Evolutionary conservation across 1,140 invertebrate genomes (phyloP).

Genomic region (Cylas formicarius): DNA sequence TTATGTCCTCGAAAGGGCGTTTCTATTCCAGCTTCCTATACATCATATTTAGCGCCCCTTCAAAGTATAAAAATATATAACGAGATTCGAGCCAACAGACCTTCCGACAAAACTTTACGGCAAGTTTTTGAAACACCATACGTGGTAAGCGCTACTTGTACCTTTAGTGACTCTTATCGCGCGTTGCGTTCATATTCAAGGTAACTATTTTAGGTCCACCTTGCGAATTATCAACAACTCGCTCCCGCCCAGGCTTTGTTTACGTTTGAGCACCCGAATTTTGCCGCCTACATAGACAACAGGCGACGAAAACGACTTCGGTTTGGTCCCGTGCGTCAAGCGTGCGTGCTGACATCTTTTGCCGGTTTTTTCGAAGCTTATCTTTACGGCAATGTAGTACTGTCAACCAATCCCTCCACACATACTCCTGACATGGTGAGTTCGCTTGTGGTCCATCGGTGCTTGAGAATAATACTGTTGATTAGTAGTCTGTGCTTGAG

Average conservation of each 20-base stretch:
- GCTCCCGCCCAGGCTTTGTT: constrained; percentile 69
- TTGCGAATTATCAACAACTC: constrained; percentile 85
- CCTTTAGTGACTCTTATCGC: neutral
- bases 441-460: neutral
- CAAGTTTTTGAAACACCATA: constrained; percentile 72
- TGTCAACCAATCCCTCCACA: constrained; percentile 85
- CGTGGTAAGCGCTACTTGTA: constrained; percentile 55
- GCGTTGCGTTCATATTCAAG: neutral
- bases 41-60: constrained; percentile 83
- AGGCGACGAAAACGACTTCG: constrained; percentile 61
- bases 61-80: constrained; percentile 70
- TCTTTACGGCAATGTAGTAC: constrained; percentile 73
- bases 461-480: neutral
- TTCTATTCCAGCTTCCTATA: constrained; percentile 86
- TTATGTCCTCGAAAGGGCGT: constrained; percentile 80
- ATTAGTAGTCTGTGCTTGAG: neutral
- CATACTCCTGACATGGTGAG: constrained; percentile 86
- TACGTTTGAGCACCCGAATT: constrained; percentile 83
- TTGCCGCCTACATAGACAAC: constrained; percentile 59
- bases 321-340: constrained; percentile 61
- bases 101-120: constrained; percentile 34
- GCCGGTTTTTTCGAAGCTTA: constrained; percentile 90
- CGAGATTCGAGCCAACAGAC: constrained; percentile 50
- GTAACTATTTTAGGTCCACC: constrained; percentile 44
- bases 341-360: constrained; percentile 85